A percentile compares a stretch with the other conserved stretches of the same genome.
Evolutionary conservation across 2,113 vertebrate genomes (phyloP).

Genomic region (Lepus europaeus): DNA sequence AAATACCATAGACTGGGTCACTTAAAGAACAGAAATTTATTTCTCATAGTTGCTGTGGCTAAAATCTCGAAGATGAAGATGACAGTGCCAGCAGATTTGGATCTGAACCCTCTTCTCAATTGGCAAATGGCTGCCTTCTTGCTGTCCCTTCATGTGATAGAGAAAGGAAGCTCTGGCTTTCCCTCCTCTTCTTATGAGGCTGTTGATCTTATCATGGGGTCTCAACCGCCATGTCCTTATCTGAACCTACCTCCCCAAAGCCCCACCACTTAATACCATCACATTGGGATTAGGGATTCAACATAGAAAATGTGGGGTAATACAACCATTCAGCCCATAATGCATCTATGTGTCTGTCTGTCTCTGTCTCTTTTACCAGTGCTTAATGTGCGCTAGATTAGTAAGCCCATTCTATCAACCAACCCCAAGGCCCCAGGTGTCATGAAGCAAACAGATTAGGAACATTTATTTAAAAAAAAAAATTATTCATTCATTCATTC

Average conservation of each 20-base stretch:
- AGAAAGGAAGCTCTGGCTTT: neutral
- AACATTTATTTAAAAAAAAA: neutral
- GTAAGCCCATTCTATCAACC: neutral
- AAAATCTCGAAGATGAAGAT: neutral
- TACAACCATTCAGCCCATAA: neutral
- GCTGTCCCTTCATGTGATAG: neutral
- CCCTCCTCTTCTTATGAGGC: neutral
- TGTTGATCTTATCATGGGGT: neutral
- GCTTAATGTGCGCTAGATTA: neutral
- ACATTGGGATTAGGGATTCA: neutral
- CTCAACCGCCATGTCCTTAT: neutral
- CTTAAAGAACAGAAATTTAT: neutral
- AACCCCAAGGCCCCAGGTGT: neutral
- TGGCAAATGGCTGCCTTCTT: neutral
- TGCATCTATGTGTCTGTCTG: neutral
- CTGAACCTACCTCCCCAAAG: neutral
- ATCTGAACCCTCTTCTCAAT: neutral
- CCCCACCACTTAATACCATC: neutral
- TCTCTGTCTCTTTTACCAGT: neutral
- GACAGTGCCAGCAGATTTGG: neutral
- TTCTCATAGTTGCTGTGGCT: neutral
- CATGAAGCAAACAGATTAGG: neutral
- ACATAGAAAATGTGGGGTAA: neutral
- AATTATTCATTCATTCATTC: too few species aligned
- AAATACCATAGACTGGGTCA: neutral